phyloP scores from a whole-genome alignment of 2,888 invertebrate genomes.

The Scaptomyza cyrtandrae region DNA sequence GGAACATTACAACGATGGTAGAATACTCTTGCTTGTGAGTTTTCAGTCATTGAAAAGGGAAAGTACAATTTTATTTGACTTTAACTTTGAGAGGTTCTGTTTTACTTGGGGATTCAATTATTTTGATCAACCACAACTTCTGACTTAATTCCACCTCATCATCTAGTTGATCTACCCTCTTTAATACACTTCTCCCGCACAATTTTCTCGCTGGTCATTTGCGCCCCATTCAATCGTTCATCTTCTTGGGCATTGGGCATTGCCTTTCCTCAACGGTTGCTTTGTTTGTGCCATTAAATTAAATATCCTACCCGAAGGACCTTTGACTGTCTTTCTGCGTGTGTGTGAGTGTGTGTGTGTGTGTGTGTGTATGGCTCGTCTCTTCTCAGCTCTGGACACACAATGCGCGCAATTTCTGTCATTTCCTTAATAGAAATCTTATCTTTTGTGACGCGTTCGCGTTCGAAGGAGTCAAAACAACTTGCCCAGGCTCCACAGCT shows the following conservation, averaged over 20 bases:
- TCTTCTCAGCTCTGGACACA: conserved; percentile 57
- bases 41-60: not conserved
- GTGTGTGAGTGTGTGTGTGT: not conserved
- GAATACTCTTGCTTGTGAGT: conserved; percentile 5
- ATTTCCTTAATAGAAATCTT: conserved; percentile 85
- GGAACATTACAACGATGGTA: not conserved
- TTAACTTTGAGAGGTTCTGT: too few species aligned
- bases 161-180: not conserved
- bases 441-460: conserved; percentile 75
- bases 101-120: too few species aligned
- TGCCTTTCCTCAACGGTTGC: conserved; percentile 44
- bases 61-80: too few species aligned
- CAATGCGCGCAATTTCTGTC: conserved; percentile 83
- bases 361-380: too few species aligned
- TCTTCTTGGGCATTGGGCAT: conserved; percentile 20
- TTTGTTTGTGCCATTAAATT: conserved; percentile 79
- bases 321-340: conserved; percentile 32
- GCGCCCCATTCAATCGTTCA: conserved; percentile 41
- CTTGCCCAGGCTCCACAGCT: conserved; percentile 17
- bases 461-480: conserved; percentile 2
- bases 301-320: conserved; percentile 68
- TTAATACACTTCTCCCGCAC: not conserved
- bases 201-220: conserved; percentile 68
- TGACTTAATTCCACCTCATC: not conserved
- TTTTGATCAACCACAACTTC: not conserved